Evolutionary conservation across 64 coral and sea anemone genomes (phyloP), one percentile per base, ranked within the genome.

Genomic region (Montipora cactus): DNA sequence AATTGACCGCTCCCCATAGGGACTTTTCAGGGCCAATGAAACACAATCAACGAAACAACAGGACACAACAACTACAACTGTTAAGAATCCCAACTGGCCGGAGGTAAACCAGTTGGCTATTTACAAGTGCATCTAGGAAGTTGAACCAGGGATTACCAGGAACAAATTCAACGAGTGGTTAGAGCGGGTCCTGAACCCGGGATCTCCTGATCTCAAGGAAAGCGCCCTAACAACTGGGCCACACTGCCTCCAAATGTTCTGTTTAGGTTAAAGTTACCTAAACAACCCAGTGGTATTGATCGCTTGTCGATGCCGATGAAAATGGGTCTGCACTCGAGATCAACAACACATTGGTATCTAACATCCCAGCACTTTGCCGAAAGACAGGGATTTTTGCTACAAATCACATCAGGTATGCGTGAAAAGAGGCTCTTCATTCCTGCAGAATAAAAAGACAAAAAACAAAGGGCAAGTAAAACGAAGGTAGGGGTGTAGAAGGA

Each of bases 251-350:
- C 37, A 68, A 18, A 16, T 5, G 64, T 14, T 18, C 14, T 68
- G 4, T 45, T 11, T 3, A 16, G 22, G 18, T 4, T 5, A 25
- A 2, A 3, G 2, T 66, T n/a, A 86, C 82, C 82, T 86, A 50
- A 64, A 50, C 82, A 86, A 8, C 12, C 19, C 8, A 47, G 47
- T 4, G 82, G 82, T 86, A 86, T 86, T 50, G 62, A 22, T 22
- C 82, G 44, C 66, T 6, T 86, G 66, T 86, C 82, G 9, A 86
- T 71, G 1, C 66, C 82, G 49, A 86, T 86, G 66, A 86, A 86
- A 19, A 86, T n/a, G 11, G 82, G 66, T 68, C 62, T 86, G 64
- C 82, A 86, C 16, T 72, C 45, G 4, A 86, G 47, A 50, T 86
- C 82, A 71, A 86, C 82, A 16, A 86, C 47, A 19, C 82, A 86